phyloP scores from a whole-genome alignment of 2,113 vertebrate genomes.

The Cavia porcellus region DNA sequence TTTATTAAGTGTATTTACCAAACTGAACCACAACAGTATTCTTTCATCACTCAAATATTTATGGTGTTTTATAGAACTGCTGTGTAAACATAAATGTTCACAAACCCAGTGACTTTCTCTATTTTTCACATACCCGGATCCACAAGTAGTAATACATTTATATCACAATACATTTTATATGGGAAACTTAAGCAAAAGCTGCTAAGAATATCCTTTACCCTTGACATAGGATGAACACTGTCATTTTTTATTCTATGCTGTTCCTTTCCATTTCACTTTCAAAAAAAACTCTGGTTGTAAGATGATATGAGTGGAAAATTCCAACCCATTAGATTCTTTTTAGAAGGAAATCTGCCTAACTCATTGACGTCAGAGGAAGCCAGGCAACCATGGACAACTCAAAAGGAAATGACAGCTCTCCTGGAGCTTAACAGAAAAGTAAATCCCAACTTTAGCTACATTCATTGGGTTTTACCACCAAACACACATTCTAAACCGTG shows the following conservation, averaged over 20 bases:
- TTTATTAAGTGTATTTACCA: not conserved
- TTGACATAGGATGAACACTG: not conserved
- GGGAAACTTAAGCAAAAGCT: constrained; percentile 34
- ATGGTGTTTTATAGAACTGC: not conserved
- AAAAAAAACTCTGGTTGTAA: constrained; percentile 35
- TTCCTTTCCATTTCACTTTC: constrained; percentile 1
- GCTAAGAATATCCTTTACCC: not conserved
- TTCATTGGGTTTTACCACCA: not conserved
- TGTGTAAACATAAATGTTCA: not conserved
- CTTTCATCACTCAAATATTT: constrained; percentile 33
- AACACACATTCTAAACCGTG: not conserved
- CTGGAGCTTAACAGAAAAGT: constrained; percentile 47
- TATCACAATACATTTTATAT: not conserved
- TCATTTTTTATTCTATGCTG: not conserved
- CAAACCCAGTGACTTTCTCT: not conserved
- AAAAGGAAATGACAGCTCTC: constrained; percentile 62
- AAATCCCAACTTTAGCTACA: not conserved
- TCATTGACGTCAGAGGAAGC: constrained; percentile 77
- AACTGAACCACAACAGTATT: not conserved
- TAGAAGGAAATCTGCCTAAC: constrained; percentile 61
- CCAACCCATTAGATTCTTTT: constrained; percentile 72
- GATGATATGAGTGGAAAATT: constrained; percentile 69
- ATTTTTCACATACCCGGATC: not conserved
- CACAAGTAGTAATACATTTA: constrained; percentile 15
- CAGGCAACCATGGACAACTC: constrained; percentile 38